Evolutionary conservation across 64 coral and sea anemone species (phyloP).

Genomic region (Exaiptasia diaphana): DNA sequence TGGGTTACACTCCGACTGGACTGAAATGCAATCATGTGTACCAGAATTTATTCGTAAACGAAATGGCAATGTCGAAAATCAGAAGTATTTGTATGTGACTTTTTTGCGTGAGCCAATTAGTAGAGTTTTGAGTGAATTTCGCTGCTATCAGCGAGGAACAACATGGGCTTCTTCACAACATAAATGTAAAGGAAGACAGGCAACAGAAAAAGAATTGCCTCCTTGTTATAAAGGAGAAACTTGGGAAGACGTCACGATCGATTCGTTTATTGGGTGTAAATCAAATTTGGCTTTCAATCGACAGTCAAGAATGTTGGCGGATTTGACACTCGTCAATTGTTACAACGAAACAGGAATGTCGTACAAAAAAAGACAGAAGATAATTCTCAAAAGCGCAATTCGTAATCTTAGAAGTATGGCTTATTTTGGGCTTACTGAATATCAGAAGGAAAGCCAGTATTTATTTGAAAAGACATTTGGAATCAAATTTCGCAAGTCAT

Average conservation of each 20-base stretch:
- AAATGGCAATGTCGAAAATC: slow-evolving; percentile 26
- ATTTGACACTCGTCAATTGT: slow-evolving; percentile 78
- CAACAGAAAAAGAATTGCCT: slow-evolving; percentile 66
- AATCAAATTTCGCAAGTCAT: slow-evolving; percentile 60
- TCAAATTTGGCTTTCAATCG: slow-evolving; percentile 92
- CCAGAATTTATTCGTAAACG: slow-evolving; percentile 49
- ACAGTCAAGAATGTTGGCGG: slow-evolving; percentile 91
- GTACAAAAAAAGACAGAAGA: slow-evolving; percentile 38
- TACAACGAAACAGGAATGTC: slow-evolving; percentile 48
- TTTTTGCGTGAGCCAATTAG: slow-evolving; percentile 77
- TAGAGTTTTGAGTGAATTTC: slow-evolving; percentile 90
- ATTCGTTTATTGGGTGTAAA: slow-evolving; percentile 58
- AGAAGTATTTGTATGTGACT: slow-evolving; percentile 81
- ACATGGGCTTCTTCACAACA: slow-evolving; percentile 81
- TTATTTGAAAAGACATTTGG: slow-evolving; percentile 96
- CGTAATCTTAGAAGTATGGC: slow-evolving; percentile 79
- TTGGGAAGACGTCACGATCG: slow-evolving; percentile 68
- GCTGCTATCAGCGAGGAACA: slow-evolving; percentile 66
- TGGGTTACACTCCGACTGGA: slow-evolving; percentile 94
- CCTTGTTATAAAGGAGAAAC: slow-evolving; percentile 72
- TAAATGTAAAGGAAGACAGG: slow-evolving; percentile 64
- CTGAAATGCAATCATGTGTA: slow-evolving; percentile 73
- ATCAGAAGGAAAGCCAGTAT: slow-evolving; percentile 90
- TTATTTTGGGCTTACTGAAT: slow-evolving; percentile 93
- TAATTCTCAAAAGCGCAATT: slow-evolving; percentile 78